These are phyloP conservation scores for Parapristionchus giblindavisi DNA, from an alignment of 2,888 invertebrate genomes.

Conservation along the genomic window DNA sequence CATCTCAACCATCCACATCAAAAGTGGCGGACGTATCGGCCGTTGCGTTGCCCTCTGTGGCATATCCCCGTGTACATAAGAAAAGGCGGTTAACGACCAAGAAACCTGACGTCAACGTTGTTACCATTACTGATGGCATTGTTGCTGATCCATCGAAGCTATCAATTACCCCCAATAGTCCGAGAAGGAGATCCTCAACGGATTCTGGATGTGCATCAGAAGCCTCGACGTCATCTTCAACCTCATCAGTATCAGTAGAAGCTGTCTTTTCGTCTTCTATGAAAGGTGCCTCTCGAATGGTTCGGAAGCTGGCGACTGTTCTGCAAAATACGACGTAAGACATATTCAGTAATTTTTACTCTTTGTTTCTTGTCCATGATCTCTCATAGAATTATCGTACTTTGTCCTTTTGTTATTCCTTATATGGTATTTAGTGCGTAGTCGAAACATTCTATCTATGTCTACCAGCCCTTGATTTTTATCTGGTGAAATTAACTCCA, in stretches of 20 bases:
- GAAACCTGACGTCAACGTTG: neutral
- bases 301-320: conserved; percentile 21
- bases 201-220: conserved; percentile 27
- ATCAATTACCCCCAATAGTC: too few relatives aligned
- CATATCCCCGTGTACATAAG: neutral
- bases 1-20: neutral
- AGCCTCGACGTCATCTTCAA: conserved; percentile 12
- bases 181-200: neutral
- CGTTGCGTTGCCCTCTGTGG: neutral
- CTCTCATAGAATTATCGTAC: too few relatives aligned
- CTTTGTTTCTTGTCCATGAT: too few relatives aligned
- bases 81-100: neutral
- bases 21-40: conserved; percentile 15
- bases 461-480: too few relatives aligned
- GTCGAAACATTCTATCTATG: too few relatives aligned
- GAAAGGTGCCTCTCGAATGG: conserved; percentile 6
- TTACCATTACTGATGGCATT: neutral
- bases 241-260: neutral
- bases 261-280: conserved; percentile 4
- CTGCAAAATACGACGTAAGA: conserved; percentile 22
- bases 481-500: too few relatives aligned
- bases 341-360: too few relatives aligned
- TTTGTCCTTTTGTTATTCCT: too few relatives aligned
- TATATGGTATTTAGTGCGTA: too few relatives aligned
- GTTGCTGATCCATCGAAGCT: neutral